Evolutionary conservation across 2,888 invertebrate species (phyloP).

Genomic region (Criorhina ranunculi): DNA sequence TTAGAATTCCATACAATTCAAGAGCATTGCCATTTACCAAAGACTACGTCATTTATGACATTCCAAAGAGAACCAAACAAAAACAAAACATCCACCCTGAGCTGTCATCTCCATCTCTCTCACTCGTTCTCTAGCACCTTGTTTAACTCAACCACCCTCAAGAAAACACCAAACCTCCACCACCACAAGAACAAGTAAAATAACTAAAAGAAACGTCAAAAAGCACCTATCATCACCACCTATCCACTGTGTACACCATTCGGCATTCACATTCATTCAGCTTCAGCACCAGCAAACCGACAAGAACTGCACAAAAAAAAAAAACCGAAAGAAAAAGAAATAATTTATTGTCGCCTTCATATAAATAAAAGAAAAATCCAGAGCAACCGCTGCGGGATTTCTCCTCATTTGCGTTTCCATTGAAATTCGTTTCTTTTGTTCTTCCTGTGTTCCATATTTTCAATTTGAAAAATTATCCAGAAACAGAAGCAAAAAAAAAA

Average conservation of each 20-base stretch:
- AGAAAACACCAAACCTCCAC: constrained; percentile 12
- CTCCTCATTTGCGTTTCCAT: constrained; percentile 46
- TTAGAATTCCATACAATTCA: neutral
- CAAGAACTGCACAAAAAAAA: constrained; percentile 4
- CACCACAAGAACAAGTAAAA: constrained; percentile 5
- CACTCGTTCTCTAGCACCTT: no score
- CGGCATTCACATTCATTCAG: constrained; percentile 38
- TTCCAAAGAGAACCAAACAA: constrained; percentile 30
- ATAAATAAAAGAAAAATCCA: constrained; percentile 25
- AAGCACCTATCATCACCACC: constrained; percentile 20
- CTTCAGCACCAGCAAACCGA: constrained; percentile 13
- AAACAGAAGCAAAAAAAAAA: constrained; percentile 55
- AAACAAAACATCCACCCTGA: constrained; percentile 26
- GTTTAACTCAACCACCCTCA: constrained; percentile 7
- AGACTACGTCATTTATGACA: constrained; percentile 41
- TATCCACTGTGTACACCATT: constrained; percentile 7
- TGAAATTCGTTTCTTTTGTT: constrained; percentile 39
- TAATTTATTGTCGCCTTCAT: no score
- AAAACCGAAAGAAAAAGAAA: neutral
- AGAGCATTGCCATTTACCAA: constrained; percentile 17
- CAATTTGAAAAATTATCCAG: constrained; percentile 22
- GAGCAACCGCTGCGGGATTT: constrained; percentile 32
- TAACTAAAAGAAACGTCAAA: constrained; percentile 57
- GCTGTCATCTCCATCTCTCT: constrained; percentile 11
- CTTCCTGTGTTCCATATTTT: constrained; percentile 12